phyloP scores from a whole-genome alignment of 2,113 vertebrate species.

The Pica pica region DNA sequence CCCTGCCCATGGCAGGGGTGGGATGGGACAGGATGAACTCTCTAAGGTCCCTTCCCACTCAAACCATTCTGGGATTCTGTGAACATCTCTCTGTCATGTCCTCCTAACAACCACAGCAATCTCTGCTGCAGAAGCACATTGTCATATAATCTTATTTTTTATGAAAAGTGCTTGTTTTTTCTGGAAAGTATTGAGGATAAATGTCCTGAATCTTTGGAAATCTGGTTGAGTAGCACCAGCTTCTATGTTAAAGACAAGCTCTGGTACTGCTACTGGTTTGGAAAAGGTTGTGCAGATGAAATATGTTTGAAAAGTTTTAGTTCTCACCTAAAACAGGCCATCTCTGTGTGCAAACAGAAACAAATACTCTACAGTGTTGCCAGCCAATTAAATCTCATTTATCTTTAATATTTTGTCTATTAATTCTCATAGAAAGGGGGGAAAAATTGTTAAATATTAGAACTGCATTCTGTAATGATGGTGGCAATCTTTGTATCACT shows the following conservation, averaged over 20 bases:
- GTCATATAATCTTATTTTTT: not conserved
- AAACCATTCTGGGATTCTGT: not conserved
- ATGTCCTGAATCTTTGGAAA: not conserved
- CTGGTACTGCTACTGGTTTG: not conserved
- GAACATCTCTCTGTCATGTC: not conserved
- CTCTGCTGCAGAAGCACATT: not conserved
- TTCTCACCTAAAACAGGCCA: not conserved
- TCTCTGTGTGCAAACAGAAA: not conserved
- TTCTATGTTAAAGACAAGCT: not conserved
- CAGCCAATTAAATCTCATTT: not conserved
- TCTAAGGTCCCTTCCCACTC: not conserved
- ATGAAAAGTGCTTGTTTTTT: not conserved
- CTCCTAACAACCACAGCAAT: not conserved
- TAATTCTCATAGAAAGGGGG: not conserved
- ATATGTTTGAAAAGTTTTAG: not conserved
- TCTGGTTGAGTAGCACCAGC: not conserved
- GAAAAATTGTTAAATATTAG: not conserved
- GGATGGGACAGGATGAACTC: fast-evolving
- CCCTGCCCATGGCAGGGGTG: not conserved
- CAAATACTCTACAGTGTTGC: not conserved
- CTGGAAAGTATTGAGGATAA: not conserved
- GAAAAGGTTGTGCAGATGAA: not conserved
- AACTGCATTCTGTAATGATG: not conserved
- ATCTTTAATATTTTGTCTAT: not conserved
- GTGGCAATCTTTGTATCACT: not conserved